A percentile compares a stretch with the other conserved stretches of the same genome.
Evolutionary conservation across 1,140 invertebrate species (phyloP).

Genomic region (Trinorchestia longiramus): DNA sequence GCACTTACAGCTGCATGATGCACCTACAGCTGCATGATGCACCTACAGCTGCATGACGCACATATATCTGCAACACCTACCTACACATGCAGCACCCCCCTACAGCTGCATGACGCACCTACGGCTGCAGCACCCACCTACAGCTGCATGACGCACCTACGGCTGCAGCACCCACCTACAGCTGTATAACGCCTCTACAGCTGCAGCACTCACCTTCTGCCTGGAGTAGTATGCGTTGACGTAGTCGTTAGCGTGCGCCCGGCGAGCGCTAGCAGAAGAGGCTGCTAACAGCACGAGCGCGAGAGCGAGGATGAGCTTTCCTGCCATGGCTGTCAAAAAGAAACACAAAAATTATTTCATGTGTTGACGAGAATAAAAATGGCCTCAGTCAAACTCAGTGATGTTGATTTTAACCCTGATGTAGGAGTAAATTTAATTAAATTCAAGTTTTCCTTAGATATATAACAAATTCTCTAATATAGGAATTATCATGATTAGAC

Average conservation of each 20-base stretch:
- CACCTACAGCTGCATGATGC: no score
- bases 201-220: constrained; percentile 20
- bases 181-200: no score
- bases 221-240: constrained; percentile 21
- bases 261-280: not conserved
- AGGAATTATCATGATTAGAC: not conserved
- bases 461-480: not conserved
- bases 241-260: constrained; percentile 18
- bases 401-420: not conserved
- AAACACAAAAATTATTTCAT: not conserved
- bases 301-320: not conserved
- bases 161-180: no score
- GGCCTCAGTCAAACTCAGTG: not conserved
- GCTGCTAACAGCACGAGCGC: constrained; percentile 17
- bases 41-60: no score
- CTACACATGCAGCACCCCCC: no score
- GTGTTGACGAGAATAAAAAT: not conserved
- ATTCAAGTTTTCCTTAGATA: not conserved
- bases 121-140: no score
- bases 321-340: constrained; percentile 9
- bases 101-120: no score
- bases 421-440: not conserved
- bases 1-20: no score
- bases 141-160: no score
- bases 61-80: no score